Percentiles rank a stretch among this genome's conserved stretches.
Conservation (phyloP, 2,888 invertebrate genomes). For the Leptogaster cylindrica region DNA sequence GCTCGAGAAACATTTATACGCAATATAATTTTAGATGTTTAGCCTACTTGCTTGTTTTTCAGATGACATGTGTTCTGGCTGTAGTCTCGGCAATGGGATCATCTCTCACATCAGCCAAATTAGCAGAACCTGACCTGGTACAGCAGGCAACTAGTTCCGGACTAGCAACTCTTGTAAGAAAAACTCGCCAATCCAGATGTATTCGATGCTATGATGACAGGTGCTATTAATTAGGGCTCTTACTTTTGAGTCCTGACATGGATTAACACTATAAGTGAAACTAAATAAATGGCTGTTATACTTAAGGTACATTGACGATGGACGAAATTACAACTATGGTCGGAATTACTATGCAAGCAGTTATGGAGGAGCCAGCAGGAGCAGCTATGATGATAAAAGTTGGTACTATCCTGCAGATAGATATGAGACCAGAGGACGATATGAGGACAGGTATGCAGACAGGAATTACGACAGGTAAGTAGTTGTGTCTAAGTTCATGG, state of each 20-base stretch:
- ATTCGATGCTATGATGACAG: slow-evolving; percentile 60
- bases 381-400: slow-evolving; percentile 48
- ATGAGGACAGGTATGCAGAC: slow-evolving; percentile 45
- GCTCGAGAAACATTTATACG: too few relatives aligned
- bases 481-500: too few relatives aligned
- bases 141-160: slow-evolving; percentile 43
- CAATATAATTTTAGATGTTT: slow-evolving; percentile 17
- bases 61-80: slow-evolving; percentile 7
- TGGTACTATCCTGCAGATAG: slow-evolving; percentile 51
- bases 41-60: too few relatives aligned
- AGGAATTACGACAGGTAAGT: slow-evolving; percentile 43
- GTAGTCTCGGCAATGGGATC: slow-evolving; percentile 6
- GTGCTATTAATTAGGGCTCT: too few relatives aligned
- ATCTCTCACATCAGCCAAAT: slow-evolving; percentile 1
- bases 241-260: too few relatives aligned
- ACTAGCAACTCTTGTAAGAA: slow-evolving; percentile 54
- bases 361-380: slow-evolving; percentile 3
- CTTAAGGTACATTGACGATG: slow-evolving; percentile 15
- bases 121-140: not conserved
- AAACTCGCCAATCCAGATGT: slow-evolving; percentile 58
- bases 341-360: slow-evolving; percentile 19
- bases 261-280: not conserved
- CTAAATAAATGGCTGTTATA: not conserved
- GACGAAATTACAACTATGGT: not conserved
- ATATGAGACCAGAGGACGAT: slow-evolving; percentile 44